Evolutionary conservation across 2,888 invertebrate species (phyloP).

Genomic region (Brachyptera putata): DNA sequence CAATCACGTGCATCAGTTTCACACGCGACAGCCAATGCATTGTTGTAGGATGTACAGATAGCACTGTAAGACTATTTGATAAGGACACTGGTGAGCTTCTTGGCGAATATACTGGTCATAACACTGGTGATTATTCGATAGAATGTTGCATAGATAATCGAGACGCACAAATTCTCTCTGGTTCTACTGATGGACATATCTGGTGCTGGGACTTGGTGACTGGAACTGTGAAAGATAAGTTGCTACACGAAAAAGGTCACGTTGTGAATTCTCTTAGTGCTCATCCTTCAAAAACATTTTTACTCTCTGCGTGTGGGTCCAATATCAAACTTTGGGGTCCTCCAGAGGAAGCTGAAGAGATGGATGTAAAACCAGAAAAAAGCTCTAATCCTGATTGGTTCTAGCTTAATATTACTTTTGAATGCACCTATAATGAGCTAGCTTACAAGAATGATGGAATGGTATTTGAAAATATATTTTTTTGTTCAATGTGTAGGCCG

Average conservation of each 20-base stretch:
- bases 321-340: slow-evolving; percentile 66
- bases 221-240: slow-evolving; percentile 52
- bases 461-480: too few species aligned
- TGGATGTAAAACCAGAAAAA: background rate
- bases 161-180: slow-evolving; percentile 83
- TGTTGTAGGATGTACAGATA: slow-evolving; percentile 79
- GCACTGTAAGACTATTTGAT: slow-evolving; percentile 79
- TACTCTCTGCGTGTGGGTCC: slow-evolving; percentile 70
- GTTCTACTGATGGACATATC: slow-evolving; percentile 81
- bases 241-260: slow-evolving; percentile 40
- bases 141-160: slow-evolving; percentile 81
- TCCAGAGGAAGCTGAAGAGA: background rate
- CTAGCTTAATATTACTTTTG: too few species aligned
- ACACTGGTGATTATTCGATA: slow-evolving; percentile 74
- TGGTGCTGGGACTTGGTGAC: slow-evolving; percentile 89
- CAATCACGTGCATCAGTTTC: slow-evolving; percentile 77
- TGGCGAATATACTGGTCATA: slow-evolving; percentile 77
- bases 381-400: too few species aligned
- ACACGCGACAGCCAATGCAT: slow-evolving; percentile 93
- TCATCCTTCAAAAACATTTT: slow-evolving; percentile 70
- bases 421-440: too few species aligned
- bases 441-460: too few species aligned
- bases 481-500: too few species aligned
- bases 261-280: slow-evolving; percentile 75
- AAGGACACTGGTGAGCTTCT: slow-evolving; percentile 76